These are phyloP conservation scores for Bergia puertoricense DNA, from an alignment of 92 coral and sea anemone genomes.

Conservation along the genomic window DNA sequence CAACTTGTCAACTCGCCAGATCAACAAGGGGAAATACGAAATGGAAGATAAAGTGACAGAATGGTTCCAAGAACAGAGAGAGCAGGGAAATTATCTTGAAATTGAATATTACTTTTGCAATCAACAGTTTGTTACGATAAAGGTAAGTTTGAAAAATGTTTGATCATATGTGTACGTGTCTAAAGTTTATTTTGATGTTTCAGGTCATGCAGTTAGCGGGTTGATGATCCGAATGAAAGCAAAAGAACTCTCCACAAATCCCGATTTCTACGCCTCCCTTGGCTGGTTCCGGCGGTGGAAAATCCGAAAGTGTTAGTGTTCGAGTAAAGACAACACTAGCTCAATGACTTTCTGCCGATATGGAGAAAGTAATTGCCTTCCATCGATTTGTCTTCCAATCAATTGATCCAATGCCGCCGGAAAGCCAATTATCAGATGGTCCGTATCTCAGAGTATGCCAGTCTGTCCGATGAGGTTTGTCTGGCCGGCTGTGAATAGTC, in stretches of 20 bases:
- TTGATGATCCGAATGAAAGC: constrained; percentile 1
- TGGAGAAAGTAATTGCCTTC: constrained; percentile 52
- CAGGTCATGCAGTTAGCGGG: not conserved
- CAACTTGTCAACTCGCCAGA: no score
- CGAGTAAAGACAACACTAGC: constrained; percentile 43
- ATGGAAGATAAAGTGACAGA: no score
- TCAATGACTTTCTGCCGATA: constrained; percentile 50
- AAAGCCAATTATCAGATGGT: not conserved
- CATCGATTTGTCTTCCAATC: constrained; percentile 37
- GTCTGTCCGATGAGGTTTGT: no score
- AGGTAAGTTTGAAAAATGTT: no score
- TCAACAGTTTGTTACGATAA: no score
- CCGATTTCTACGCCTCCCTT: constrained; percentile 38
- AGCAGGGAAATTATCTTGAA: no score
- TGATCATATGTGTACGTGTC: not conserved
- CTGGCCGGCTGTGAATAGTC: no score
- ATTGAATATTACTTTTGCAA: no score
- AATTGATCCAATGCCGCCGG: not conserved
- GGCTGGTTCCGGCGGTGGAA: constrained; percentile 50
- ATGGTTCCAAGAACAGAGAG: no score
- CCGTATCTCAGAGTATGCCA: no score
- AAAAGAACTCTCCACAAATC: not conserved
- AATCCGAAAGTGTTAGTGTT: constrained; percentile 32
- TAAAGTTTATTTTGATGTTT: not conserved
- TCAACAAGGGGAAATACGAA: no score